phyloP scores from a whole-genome alignment of 2,888 invertebrate genomes.

The Acanthopleura granulata region DNA sequence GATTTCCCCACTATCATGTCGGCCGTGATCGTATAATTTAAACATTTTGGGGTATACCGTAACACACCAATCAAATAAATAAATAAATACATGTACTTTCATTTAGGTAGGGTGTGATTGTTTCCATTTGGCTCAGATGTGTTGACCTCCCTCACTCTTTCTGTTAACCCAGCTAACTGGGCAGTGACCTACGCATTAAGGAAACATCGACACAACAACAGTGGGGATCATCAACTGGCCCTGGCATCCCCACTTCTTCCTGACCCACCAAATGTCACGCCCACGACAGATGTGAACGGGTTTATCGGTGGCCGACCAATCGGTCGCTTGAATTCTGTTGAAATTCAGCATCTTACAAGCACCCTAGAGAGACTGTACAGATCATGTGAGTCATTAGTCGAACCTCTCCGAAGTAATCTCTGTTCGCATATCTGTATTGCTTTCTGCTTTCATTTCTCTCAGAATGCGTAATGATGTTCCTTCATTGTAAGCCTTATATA shows the following conservation, averaged over 20 bases:
- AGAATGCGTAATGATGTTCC: too few relatives aligned
- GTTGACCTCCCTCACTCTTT: background rate
- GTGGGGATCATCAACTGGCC: background rate
- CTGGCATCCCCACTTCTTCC: background rate
- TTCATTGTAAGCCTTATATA: too few relatives aligned
- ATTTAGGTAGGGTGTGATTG: too few relatives aligned
- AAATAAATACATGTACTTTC: too few relatives aligned
- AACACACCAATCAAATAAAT: too few relatives aligned
- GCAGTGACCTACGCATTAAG: conserved; percentile 4
- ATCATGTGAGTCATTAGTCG: conserved; percentile 34
- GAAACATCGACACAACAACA: background rate
- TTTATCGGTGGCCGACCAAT: conserved; percentile 17
- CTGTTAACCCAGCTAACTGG: conserved; percentile 27
- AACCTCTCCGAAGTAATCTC: too few relatives aligned
- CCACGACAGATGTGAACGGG: background rate
- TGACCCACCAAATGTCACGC: conserved; percentile 10
- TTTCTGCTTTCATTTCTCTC: too few relatives aligned
- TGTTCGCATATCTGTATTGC: too few relatives aligned
- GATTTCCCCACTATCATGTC: too few relatives aligned
- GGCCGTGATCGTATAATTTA: too few relatives aligned
- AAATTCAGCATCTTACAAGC: conserved; percentile 35
- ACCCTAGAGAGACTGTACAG: conserved; percentile 38
- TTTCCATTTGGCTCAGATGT: too few relatives aligned
- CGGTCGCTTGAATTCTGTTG: conserved; percentile 34
- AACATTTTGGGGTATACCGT: too few relatives aligned